Conservation (phyloP, 64 coral and sea anemone species). For the Montipora capricornis region DNA sequence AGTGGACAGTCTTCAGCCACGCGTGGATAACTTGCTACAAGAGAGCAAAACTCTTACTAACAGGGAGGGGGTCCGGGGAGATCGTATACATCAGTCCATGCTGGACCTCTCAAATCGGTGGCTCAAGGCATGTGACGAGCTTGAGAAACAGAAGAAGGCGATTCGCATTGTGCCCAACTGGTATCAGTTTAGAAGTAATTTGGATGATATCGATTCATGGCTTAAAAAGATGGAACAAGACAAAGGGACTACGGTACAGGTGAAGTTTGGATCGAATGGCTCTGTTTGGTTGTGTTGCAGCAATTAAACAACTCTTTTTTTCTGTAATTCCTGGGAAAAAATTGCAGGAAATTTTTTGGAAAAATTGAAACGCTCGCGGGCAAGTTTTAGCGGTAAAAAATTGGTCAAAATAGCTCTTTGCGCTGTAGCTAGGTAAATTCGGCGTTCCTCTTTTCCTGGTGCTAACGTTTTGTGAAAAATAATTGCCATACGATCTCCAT, state of each 20-base stretch:
- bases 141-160: constrained; percentile 83
- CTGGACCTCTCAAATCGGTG: constrained; percentile 91
- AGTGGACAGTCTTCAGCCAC: constrained; percentile 82
- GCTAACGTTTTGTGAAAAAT: too few relatives aligned
- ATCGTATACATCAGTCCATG: constrained; percentile 84
- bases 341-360: too few relatives aligned
- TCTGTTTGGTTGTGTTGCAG: neutral
- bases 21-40: constrained; percentile 79
- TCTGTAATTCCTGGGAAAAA: too few relatives aligned
- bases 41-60: constrained; percentile 82
- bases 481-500: too few relatives aligned
- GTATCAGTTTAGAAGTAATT: constrained; percentile 93
- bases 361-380: too few relatives aligned
- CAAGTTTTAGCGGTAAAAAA: too few relatives aligned
- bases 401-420: too few relatives aligned
- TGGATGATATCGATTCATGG: constrained; percentile 83
- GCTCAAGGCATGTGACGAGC: constrained; percentile 91
- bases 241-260: constrained; percentile 25
- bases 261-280: constrained; percentile 7
- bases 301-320: too few relatives aligned
- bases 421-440: too few relatives aligned
- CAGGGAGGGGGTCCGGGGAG: constrained; percentile 69
- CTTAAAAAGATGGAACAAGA: constrained; percentile 77
- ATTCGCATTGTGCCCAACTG: constrained; percentile 85
- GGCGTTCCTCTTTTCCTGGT: too few relatives aligned